Conservation (phyloP, 2,888 invertebrate species). For the Ennomos quercinarius region DNA sequence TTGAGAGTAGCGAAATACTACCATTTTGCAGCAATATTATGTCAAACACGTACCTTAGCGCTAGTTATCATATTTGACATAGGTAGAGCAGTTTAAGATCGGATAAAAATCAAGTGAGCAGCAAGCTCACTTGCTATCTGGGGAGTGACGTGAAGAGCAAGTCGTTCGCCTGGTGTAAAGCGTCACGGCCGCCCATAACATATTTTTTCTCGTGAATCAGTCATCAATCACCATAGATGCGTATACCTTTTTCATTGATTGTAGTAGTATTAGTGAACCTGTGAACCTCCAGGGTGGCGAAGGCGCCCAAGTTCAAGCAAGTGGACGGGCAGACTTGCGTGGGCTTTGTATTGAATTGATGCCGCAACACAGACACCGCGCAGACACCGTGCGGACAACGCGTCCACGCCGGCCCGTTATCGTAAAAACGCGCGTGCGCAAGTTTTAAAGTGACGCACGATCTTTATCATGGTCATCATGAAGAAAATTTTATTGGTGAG, state of each 20-base stretch:
- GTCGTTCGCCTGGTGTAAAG: too few relatives aligned
- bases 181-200: too few relatives aligned
- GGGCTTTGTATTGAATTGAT: conserved; percentile 54
- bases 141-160: too few relatives aligned
- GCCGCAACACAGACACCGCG: conserved; percentile 65
- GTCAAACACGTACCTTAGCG: too few relatives aligned
- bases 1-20: too few relatives aligned
- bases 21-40: too few relatives aligned
- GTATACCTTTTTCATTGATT: not conserved
- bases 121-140: too few relatives aligned
- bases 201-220: too few relatives aligned
- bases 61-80: too few relatives aligned
- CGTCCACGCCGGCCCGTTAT: conserved; percentile 45
- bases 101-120: too few relatives aligned
- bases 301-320: not conserved
- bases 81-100: too few relatives aligned
- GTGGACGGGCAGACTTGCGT: conserved; percentile 26
- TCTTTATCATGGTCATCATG: conserved; percentile 19
- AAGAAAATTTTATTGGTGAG: conserved; percentile 49
- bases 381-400: conserved; percentile 70
- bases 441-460: conserved; percentile 33
- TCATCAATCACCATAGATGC: too few relatives aligned
- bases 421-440: conserved; percentile 24
- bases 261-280: not conserved
- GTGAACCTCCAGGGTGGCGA: conserved; percentile 9